These are phyloP conservation scores for Gryon sp. DNA, from an alignment of 1,140 invertebrate genomes.

Conservation along the genomic window DNA sequence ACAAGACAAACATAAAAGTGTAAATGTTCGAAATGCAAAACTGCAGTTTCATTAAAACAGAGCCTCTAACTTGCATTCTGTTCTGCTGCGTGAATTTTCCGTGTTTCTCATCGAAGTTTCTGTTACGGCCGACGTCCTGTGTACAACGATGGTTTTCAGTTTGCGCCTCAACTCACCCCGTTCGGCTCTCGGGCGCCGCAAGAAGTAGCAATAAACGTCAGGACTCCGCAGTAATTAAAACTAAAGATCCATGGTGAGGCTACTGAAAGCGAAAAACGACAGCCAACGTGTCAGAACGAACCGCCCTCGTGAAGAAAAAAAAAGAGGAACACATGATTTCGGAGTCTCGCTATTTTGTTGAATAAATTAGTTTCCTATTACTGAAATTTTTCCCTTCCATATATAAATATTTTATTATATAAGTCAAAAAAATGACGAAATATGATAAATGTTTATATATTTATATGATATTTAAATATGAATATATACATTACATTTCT, in stretches of 20 bases:
- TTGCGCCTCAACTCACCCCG: slow-evolving; percentile 64
- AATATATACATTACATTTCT: too few relatives aligned
- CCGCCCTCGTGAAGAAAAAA: not conserved
- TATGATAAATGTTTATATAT: too few relatives aligned
- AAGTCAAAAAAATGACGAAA: too few relatives aligned
- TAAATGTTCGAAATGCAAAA: slow-evolving; percentile 54
- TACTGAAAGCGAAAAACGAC: slow-evolving; percentile 74
- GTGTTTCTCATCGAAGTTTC: slow-evolving; percentile 63
- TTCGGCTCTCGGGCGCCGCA: slow-evolving; percentile 66
- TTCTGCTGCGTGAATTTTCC: slow-evolving; percentile 73
- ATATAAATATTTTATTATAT: slow-evolving; percentile 39
- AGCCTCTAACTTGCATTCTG: slow-evolving; percentile 70
- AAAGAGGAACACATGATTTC: slow-evolving; percentile 26
- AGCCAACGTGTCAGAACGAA: slow-evolving; percentile 56
- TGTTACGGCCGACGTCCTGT: slow-evolving; percentile 46
- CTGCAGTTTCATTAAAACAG: slow-evolving; percentile 54
- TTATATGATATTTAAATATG: too few relatives aligned
- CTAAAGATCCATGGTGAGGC: slow-evolving; percentile 73
- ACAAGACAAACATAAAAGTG: slow-evolving; percentile 44
- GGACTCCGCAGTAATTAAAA: slow-evolving; percentile 76
- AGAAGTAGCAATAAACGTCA: slow-evolving; percentile 79
- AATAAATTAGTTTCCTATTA: slow-evolving; percentile 48
- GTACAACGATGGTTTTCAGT: slow-evolving; percentile 47
- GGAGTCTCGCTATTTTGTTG: slow-evolving; percentile 46
- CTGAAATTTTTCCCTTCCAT: slow-evolving; percentile 28